Base-by-base conservation (phyloP, 2,797 vertebrate genomes). In the Poeciliopsis infans region DNA sequence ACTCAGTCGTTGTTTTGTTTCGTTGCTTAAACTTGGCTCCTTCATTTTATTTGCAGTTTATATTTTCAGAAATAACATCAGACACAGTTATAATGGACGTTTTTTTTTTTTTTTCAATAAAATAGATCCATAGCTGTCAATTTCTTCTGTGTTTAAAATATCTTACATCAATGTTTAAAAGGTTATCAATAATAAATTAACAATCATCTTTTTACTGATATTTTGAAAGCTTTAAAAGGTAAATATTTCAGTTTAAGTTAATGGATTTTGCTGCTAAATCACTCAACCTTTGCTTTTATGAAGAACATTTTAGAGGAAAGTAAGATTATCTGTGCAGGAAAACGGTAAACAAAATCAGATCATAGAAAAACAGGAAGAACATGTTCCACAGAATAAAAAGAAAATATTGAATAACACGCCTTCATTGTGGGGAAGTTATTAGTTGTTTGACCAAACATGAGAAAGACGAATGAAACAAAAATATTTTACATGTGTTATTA, bases 11-110 rank as follows among this genome's bases (percentile, higher is more conserved):
- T 13, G 13, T 66, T 76, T 78, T 25, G 12, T 76, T 79, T 25
- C 49, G 71, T 79, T 25, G 4, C 28, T 36, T 16, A 72, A 82
- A 75, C 49, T 59, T 6, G 0, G 61, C 28, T 76, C 8, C 64
- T 85, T n/a, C 43, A 25, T 81, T 76, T 61, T 84, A 47, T 78
- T 86, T 87, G 75, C 64, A 85, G 61, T 78, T 36, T 7, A 74
- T 23, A 8, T 71, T 75, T 72, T 7, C 28, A 75, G 31, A 36
- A 66, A 55, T 64, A 33, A 43, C 33, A 64, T 1, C 39, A n/a
- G 33, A 64, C 13, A 51, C n/a, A 45, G 16, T 28, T 20, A 36
- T 57, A 51, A 72, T 69, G 23, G 55, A 66, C 7, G 3, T 18
- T 33, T 31, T 25, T 15, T 53, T 41, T 53, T 36, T 49, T 68